phyloP scores from a whole-genome alignment of 2,113 vertebrate species.

The Chionodraco myersi region DNA sequence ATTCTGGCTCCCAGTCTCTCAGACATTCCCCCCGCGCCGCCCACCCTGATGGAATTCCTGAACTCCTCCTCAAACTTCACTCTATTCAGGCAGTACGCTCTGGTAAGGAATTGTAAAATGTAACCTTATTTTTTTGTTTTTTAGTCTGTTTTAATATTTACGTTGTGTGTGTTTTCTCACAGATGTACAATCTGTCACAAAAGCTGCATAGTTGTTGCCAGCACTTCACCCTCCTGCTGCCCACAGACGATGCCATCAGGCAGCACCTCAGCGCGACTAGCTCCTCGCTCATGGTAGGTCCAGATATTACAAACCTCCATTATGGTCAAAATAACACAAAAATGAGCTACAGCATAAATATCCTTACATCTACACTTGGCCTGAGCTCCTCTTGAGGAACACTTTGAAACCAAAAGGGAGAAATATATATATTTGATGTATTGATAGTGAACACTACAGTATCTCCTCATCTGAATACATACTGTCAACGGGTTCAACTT shows the following conservation, averaged over 20 bases:
- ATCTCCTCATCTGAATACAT: neutral
- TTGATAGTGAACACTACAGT: neutral
- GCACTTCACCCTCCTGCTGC: slow-evolving; percentile 89
- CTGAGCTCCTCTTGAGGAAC: neutral
- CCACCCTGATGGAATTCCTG: slow-evolving; percentile 85
- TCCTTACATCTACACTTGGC: neutral
- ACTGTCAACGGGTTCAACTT: too few species aligned
- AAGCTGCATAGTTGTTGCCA: slow-evolving; percentile 64
- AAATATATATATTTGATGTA: neutral
- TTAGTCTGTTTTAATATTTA: neutral
- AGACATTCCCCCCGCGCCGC: slow-evolving; percentile 71
- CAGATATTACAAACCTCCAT: neutral
- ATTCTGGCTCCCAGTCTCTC: slow-evolving; percentile 80
- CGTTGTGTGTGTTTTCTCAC: slow-evolving; percentile 58
- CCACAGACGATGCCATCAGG: slow-evolving; percentile 87
- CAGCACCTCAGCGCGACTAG: slow-evolving; percentile 84
- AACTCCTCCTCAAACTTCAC: slow-evolving; percentile 84
- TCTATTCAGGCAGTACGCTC: slow-evolving; percentile 83
- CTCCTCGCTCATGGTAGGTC: slow-evolving; percentile 83
- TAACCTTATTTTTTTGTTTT: neutral
- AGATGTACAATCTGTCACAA: slow-evolving; percentile 83
- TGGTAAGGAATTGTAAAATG: slow-evolving; percentile 77
- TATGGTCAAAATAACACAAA: neutral
- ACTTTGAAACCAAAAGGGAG: neutral
- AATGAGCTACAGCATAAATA: neutral